A percentile compares a stretch with the other conserved stretches of the same genome.
These are phyloP conservation scores for Coendou prehensilis DNA, from an alignment of 2,797 vertebrate species.

Conservation along the genomic window DNA sequence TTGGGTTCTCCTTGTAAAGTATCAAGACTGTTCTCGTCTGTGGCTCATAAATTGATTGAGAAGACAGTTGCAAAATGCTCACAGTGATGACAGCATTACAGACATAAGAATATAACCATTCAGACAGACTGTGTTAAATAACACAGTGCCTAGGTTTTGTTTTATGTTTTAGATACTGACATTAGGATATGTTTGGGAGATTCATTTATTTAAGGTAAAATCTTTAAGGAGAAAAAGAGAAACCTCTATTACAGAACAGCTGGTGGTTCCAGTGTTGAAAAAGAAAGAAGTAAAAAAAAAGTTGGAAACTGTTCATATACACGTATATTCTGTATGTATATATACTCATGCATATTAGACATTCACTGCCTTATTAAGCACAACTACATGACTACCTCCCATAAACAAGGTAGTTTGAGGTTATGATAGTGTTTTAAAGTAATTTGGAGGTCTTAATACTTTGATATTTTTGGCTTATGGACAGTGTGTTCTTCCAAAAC, in stretches of 20 bases:
- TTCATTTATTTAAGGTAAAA: conserved; percentile 62
- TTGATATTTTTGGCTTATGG: conserved; percentile 71
- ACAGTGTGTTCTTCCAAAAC: not conserved
- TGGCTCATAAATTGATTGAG: not conserved
- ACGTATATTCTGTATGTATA: not conserved
- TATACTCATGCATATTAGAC: not conserved
- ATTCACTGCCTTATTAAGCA: conserved; percentile 14
- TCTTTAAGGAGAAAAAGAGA: not conserved
- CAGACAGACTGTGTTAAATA: not conserved
- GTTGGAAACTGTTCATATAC: conserved; percentile 22
- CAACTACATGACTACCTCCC: not conserved
- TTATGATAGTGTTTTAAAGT: conserved; percentile 67
- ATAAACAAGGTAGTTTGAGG: conserved; percentile 50
- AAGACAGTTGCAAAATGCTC: not conserved
- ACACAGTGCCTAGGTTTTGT: not conserved
- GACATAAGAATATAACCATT: not conserved
- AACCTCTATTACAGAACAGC: not conserved
- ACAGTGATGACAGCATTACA: conserved; percentile 1
- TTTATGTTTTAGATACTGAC: not conserved
- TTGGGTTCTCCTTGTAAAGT: not conserved
- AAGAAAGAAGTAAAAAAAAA: not conserved
- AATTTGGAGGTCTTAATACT: conserved; percentile 70
- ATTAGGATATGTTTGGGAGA: not conserved
- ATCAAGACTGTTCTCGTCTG: not conserved
- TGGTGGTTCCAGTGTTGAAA: not conserved